Evolutionary conservation across 2,113 vertebrate genomes (phyloP).

Genomic region (Zootoca vivipara): DNA sequence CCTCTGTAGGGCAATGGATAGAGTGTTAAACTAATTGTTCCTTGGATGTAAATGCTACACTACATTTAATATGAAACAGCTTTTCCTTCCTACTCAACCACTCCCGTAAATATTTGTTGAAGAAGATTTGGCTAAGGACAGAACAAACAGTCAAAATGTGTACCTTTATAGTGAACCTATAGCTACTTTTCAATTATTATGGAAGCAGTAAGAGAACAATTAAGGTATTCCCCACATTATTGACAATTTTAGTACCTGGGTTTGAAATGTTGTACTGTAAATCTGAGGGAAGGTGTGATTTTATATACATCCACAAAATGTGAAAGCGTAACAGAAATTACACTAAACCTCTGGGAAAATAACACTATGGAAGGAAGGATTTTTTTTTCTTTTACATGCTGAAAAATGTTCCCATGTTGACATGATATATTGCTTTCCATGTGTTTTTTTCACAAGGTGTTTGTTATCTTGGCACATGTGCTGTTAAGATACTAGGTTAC

Average conservation of each 20-base stretch:
- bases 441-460: conserved; percentile 32
- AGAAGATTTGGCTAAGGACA: neutral
- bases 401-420: conserved; percentile 39
- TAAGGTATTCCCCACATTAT: too few species aligned
- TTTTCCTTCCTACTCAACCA: too few species aligned
- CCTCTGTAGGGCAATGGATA: too few species aligned
- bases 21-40: too few species aligned
- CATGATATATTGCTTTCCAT: conserved; percentile 27
- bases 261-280: neutral
- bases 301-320: conserved; percentile 10
- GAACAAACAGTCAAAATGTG: neutral
- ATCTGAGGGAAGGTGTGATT: neutral
- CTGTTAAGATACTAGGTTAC: conserved; percentile 18
- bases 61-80: neutral
- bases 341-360: conserved; percentile 11
- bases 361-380: conserved; percentile 9
- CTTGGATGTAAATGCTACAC: too few species aligned
- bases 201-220: neutral
- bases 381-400: conserved; percentile 16
- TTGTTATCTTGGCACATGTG: conserved; percentile 28
- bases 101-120: neutral
- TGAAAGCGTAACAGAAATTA: conserved; percentile 47
- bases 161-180: neutral
- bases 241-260: too few species aligned
- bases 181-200: neutral